phyloP scores from a whole-genome alignment of 92 coral and sea anemone genomes.

The Bergia sp. region DNA sequence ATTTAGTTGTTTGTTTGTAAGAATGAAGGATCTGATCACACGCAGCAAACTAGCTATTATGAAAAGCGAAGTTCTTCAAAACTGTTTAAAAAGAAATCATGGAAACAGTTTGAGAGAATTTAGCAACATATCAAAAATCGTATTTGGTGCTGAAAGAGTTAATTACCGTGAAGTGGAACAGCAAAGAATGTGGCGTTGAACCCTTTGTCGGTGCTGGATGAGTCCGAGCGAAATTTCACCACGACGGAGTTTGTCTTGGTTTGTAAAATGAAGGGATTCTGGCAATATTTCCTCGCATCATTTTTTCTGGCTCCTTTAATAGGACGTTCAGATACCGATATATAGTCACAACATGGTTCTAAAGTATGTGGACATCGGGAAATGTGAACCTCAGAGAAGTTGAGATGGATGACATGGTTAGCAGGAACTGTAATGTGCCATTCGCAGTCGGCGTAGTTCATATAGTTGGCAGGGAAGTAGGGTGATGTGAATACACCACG shows the following conservation, averaged over 20 bases:
- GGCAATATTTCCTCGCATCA: neutral
- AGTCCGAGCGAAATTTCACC: neutral
- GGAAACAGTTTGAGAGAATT: too few relatives aligned
- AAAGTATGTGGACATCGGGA: neutral
- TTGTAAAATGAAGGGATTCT: neutral
- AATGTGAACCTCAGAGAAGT: neutral
- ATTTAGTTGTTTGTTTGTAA: too few relatives aligned
- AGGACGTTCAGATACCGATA: neutral
- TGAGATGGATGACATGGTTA: neutral
- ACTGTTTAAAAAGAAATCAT: too few relatives aligned
- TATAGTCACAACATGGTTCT: neutral
- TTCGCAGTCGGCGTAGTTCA: slow-evolving; percentile 4
- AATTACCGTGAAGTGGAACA: neutral
- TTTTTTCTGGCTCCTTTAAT: neutral
- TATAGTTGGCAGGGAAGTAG: neutral
- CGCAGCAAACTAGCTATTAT: too few relatives aligned
- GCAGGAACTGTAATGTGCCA: slow-evolving; percentile 7
- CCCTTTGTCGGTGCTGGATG: neutral
- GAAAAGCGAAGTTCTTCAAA: too few relatives aligned
- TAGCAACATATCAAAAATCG: too few relatives aligned
- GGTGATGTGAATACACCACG: neutral
- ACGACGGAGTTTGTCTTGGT: neutral
- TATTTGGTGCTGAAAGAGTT: too few relatives aligned
- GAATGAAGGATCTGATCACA: too few relatives aligned
- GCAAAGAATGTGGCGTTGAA: neutral